These are phyloP conservation scores for Zosterops borbonicus DNA, from an alignment of 2,113 vertebrate genomes.

Conservation along the genomic window DNA sequence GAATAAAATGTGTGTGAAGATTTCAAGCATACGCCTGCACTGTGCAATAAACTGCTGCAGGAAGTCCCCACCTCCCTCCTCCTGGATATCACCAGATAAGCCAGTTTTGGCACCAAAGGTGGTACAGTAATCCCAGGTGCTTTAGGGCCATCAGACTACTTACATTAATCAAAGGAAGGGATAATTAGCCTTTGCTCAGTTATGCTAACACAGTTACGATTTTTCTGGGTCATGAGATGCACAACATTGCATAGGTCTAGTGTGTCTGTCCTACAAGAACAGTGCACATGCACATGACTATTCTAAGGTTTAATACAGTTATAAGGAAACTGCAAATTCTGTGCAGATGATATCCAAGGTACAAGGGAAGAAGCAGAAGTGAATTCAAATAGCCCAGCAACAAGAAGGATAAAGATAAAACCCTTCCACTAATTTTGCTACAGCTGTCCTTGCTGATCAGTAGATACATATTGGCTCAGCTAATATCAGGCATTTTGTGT, in stretches of 20 bases:
- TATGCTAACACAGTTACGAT: neutral
- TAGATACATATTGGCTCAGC: neutral
- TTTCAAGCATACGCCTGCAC: neutral
- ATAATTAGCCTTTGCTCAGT: slow-evolving; percentile 34
- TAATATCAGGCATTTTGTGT: neutral
- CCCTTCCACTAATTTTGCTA: neutral
- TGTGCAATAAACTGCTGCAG: neutral
- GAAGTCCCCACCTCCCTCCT: neutral
- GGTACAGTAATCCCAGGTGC: neutral
- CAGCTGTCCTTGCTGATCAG: neutral
- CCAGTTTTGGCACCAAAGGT: neutral
- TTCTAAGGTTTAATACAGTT: neutral
- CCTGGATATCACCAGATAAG: neutral
- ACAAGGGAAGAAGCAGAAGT: neutral
- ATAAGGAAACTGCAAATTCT: neutral
- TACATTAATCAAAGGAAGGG: slow-evolving; percentile 14
- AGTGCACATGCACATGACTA: neutral
- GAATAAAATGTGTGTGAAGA: neutral
- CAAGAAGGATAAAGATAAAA: neutral
- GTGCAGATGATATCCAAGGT: neutral
- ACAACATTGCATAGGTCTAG: neutral
- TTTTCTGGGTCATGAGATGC: slow-evolving; percentile 3
- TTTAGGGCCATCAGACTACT: neutral
- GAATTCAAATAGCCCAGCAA: neutral
- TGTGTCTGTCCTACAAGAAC: neutral